Base-by-base conservation (phyloP, 2,888 invertebrate species). In the Cheilosia impressa region DNA sequence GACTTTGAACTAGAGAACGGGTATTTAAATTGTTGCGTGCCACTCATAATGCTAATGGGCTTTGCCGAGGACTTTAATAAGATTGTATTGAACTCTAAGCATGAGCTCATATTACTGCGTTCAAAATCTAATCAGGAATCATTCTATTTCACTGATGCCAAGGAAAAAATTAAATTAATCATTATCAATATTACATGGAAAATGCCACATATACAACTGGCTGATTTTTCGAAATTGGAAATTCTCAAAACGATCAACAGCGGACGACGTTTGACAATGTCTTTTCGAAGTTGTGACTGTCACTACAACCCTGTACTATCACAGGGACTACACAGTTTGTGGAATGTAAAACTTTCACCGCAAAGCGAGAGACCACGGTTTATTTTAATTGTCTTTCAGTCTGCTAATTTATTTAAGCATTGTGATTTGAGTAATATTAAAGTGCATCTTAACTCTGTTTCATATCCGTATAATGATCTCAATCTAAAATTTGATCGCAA, bases 21-120 rank as follows among this genome's bases (percentile, higher is more conserved):
- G 34, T 34, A 34, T 34, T 34, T 34, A 3, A 34, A 34, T 10
- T 34, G 10, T 10, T 89, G 82, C 66, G 85, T 91, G 34, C 90
- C 90, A 17, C 85, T 91, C 34, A 89, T 88, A 72, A 87, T 88
- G 69, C 43, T 91, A 17, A 72, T 91, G 17, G 91, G 90, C 4
- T 91, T 91, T 87, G 89, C 89, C 50, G 90, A 91, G 87, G 90
- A 92, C 87, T 92, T 90, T 78, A 89, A 89, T 43, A 90, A 90
- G 88, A 89, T 92, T 62, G 88, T 91, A 68, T 84, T 91, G 1
- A 92, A 92, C 87, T 89, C 89, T 72, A 90, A 90, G 88, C 91
- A 92, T 89, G 91, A 92, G 55, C 60, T 88, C 13, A 87, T 88
- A 45, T 60, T 88, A 43, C 27, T 87, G 55, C 66, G 72, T 50